Conservation (phyloP, 1,140 invertebrate genomes). For the Trichonephila inaurata region DNA sequence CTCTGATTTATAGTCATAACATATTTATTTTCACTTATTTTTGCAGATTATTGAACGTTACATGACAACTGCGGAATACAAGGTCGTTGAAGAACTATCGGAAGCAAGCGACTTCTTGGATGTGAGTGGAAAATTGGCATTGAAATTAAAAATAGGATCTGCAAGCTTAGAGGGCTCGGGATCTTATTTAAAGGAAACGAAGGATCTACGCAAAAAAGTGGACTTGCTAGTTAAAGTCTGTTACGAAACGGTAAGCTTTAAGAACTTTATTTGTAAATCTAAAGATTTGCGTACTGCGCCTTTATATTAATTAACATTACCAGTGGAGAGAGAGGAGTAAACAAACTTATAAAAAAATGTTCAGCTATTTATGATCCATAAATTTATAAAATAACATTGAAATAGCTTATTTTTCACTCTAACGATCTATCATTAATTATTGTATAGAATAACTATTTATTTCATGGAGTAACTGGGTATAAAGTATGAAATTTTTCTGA, state of each 20-base stretch:
- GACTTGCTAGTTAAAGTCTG: constrained; percentile 46
- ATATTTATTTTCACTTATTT: not conserved
- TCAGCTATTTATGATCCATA: too few species aligned
- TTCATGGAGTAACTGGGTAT: too few species aligned
- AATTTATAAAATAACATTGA: too few species aligned
- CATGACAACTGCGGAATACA: constrained; percentile 43
- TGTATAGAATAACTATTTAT: too few species aligned
- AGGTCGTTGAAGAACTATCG: not conserved
- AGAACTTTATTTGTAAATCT: not conserved
- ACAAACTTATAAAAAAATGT: too few species aligned
- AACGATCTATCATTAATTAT: too few species aligned
- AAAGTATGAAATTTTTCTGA: too few species aligned
- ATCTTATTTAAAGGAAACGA: constrained; percentile 49
- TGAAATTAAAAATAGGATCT: constrained; percentile 49
- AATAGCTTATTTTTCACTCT: too few species aligned
- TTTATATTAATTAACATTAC: too few species aligned
- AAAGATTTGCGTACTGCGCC: not conserved
- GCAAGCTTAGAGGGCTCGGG: constrained; percentile 29
- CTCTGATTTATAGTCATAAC: too few species aligned
- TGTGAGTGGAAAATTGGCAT: constrained; percentile 29
- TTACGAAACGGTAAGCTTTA: constrained; percentile 63
- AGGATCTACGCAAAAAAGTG: not conserved
- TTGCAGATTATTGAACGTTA: constrained; percentile 58
- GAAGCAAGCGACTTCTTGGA: constrained; percentile 61
- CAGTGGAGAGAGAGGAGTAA: too few species aligned